Evolutionary conservation across 2,797 vertebrate genomes (phyloP).

Genomic region (Liparis tanakae): DNA sequence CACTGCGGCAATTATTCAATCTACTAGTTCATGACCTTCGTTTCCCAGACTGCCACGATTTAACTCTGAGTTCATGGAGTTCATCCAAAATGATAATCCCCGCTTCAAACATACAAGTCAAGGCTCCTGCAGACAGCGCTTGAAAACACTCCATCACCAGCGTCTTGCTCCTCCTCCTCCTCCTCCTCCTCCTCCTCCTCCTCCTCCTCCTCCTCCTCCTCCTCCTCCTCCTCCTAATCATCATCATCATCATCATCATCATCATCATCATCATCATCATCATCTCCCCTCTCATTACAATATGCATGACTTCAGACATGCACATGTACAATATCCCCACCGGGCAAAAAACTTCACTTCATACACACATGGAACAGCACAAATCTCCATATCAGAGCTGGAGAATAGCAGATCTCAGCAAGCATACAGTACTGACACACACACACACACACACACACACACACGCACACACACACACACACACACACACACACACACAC

Average conservation of each 20-base stretch:
- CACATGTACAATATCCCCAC: constrained; percentile 11
- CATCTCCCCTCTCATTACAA: constrained; percentile 28
- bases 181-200: no score
- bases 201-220: no score
- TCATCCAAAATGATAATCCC: constrained; percentile 62
- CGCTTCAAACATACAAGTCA: constrained; percentile 62
- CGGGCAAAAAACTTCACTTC: constrained; percentile 23
- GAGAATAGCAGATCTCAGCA: constrained; percentile 13
- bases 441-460: background rate
- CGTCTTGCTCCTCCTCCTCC: constrained; percentile 28
- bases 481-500: no score
- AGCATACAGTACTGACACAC: background rate
- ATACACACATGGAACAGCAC: constrained; percentile 22
- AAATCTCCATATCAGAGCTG: constrained; percentile 31
- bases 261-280: no score
- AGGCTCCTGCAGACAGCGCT: constrained; percentile 37
- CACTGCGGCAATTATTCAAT: constrained; percentile 59
- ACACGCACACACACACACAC: background rate
- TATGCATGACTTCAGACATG: constrained; percentile 34
- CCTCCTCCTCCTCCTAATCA: no score
- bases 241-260: no score
- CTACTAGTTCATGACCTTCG: constrained; percentile 60
- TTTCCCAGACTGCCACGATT: constrained; percentile 38
- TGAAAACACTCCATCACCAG: constrained; percentile 44
- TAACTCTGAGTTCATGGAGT: constrained; percentile 55